Conservation (phyloP, 2,888 invertebrate species). For the Nysson spinosus region DNA sequence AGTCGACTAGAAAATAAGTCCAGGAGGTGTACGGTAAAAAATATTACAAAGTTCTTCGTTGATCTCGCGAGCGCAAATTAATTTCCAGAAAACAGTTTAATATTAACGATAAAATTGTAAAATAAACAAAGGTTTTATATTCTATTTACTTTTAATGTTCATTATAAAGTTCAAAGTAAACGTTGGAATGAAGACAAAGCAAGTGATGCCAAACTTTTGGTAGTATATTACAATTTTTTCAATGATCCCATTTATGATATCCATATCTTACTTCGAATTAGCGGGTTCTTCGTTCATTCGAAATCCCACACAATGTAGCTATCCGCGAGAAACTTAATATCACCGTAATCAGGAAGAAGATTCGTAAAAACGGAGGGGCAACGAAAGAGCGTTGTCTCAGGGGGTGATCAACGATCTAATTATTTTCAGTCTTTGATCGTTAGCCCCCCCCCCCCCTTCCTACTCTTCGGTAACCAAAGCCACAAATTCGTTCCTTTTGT, state of each 20-base stretch:
- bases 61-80: slow-evolving; percentile 1
- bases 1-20: slow-evolving; percentile 53
- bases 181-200: too few species aligned
- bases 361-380: slow-evolving; percentile 6
- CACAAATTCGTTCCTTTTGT: slow-evolving; percentile 55
- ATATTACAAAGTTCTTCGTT: slow-evolving; percentile 33
- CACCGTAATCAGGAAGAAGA: not conserved
- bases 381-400: slow-evolving; percentile 23
- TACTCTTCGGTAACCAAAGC: not conserved
- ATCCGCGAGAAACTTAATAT: not conserved
- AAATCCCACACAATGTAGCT: not conserved
- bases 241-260: too few species aligned
- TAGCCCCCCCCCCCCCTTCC: slow-evolving; percentile 16
- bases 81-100: too few species aligned
- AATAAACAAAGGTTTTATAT: too few species aligned
- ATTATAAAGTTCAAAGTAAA: too few species aligned
- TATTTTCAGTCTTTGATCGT: slow-evolving; percentile 62
- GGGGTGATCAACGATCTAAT: slow-evolving; percentile 59
- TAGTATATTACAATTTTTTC: too few species aligned
- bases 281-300: too few species aligned
- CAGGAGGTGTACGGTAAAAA: slow-evolving; percentile 34
- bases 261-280: too few species aligned
- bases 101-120: too few species aligned
- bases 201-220: too few species aligned
- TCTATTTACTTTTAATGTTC: too few species aligned